Conservation (phyloP, 2,888 invertebrate genomes). For the Yponomeuta plumbellus region DNA sequence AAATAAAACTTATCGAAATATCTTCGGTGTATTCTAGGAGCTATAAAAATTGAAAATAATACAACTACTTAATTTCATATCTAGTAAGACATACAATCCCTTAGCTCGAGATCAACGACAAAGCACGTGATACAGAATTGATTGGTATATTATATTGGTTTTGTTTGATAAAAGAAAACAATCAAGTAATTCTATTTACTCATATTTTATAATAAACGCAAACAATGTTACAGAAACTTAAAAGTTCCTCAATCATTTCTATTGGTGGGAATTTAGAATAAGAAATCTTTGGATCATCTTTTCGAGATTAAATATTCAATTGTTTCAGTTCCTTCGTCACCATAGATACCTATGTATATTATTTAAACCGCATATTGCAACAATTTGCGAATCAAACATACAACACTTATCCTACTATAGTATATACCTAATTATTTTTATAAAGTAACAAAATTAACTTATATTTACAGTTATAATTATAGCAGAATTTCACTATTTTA, state of each 20-base stretch:
- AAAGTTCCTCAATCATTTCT: conserved; percentile 19
- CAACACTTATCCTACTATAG: conserved; percentile 74
- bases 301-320: conserved; percentile 48
- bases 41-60: conserved; percentile 77
- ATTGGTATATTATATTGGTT: not conserved
- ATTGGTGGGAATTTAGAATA: conserved; percentile 58
- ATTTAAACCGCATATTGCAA: conserved; percentile 71
- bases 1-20: conserved; percentile 77
- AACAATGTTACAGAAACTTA: not conserved
- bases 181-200: not conserved
- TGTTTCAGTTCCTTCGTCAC: conserved; percentile 62
- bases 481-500: conserved; percentile 69
- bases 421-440: conserved; percentile 74
- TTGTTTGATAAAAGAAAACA: not conserved
- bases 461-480: conserved; percentile 74
- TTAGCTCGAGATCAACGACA: conserved; percentile 72
- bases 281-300: conserved; percentile 69
- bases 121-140: not conserved
- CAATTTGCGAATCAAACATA: conserved; percentile 75
- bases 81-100: conserved; percentile 75
- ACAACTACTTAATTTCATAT: conserved; percentile 76
- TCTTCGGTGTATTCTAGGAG: conserved; percentile 77
- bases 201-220: conserved; percentile 8
- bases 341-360: conserved; percentile 59
- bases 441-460: conserved; percentile 77